A percentile compares a stretch with the other conserved stretches of the same genome.
phyloP scores from a whole-genome alignment of 2,113 vertebrate genomes.

The Tetraodon nigroviridis region DNA sequence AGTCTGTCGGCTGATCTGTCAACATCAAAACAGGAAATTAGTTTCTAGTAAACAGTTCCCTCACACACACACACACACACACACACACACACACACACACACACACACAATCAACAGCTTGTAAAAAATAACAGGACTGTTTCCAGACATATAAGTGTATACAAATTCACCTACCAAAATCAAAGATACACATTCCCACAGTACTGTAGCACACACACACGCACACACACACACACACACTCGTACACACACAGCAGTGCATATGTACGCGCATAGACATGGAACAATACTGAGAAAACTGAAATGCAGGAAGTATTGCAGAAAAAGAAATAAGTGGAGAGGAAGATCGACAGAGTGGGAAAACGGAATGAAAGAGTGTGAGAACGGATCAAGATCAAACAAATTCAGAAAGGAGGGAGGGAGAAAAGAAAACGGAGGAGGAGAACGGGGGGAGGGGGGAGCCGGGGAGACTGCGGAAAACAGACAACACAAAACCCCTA shows the following conservation, averaged over 20 bases:
- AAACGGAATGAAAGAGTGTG: conserved; percentile 43
- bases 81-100: conserved; percentile 25
- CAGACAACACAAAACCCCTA: too few species aligned
- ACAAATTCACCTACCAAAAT: conserved; percentile 33
- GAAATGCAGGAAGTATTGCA: conserved; percentile 60
- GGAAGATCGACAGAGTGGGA: conserved; percentile 18
- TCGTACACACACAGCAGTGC: conserved; percentile 18
- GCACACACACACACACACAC: conserved; percentile 2
- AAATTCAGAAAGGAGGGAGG: conserved; percentile 1
- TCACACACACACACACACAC: conserved; percentile 21
- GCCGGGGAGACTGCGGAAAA: background rate
- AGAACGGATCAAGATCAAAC: conserved; percentile 55
- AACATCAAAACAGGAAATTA: conserved; percentile 68
- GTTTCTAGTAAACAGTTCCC: conserved; percentile 50
- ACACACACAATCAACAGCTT: conserved; percentile 22
- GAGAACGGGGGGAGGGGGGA: conserved; percentile 13
- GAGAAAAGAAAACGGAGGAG: background rate
- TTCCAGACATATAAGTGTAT: conserved; percentile 31
- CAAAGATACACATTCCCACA: conserved; percentile 42
- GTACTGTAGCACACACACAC: conserved; percentile 3
- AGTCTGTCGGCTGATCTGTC: conserved; percentile 59
- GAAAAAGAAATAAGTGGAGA: conserved; percentile 48
- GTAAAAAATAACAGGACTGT: conserved; percentile 45
- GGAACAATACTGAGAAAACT: conserved; percentile 68
- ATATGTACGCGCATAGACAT: background rate